Evolutionary conservation across 2,888 invertebrate genomes (phyloP).

Genomic region (Amblyjoppa fuscipennis): DNA sequence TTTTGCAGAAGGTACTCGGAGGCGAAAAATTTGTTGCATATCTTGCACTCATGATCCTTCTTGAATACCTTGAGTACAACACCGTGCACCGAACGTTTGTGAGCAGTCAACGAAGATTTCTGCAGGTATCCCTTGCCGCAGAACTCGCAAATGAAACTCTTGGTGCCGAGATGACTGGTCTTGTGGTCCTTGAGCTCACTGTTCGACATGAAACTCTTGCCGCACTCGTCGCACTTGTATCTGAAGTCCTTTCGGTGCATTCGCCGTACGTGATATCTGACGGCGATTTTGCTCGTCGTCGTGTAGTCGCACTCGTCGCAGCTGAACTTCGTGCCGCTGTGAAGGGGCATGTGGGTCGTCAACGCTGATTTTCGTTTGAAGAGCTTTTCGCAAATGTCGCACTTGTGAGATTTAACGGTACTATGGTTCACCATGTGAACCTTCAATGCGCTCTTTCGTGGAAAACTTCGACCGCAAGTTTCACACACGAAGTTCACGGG

Average conservation of each 20-base stretch:
- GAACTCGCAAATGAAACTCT: conserved; percentile 69
- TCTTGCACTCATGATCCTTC: conserved; percentile 56
- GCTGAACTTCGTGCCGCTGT: conserved; percentile 69
- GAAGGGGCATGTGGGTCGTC: conserved; percentile 73
- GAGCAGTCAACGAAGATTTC: conserved; percentile 51
- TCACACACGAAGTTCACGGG: conserved; percentile 36
- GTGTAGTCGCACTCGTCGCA: conserved; percentile 61
- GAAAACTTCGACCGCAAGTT: conserved; percentile 53
- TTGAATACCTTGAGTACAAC: conserved; percentile 63
- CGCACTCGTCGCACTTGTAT: conserved; percentile 67
- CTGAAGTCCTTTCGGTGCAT: conserved; percentile 59
- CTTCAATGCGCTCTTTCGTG: conserved; percentile 36
- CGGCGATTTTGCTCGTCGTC: conserved; percentile 58
- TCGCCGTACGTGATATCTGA: conserved; percentile 65
- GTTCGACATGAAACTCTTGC: conserved; percentile 64
- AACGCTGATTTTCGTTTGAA: conserved; percentile 75
- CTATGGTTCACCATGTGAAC: conserved; percentile 76
- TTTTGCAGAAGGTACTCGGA: conserved; percentile 62
- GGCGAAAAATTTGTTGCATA: conserved; percentile 63
- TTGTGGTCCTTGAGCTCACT: conserved; percentile 66
- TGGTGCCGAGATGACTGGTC: conserved; percentile 47
- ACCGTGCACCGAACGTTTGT: conserved; percentile 61
- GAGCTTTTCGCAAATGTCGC: conserved; percentile 77
- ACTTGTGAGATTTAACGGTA: conserved; percentile 76
- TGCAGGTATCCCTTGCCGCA: conserved; percentile 69